Base-by-base conservation (phyloP, 2,888 invertebrate species). In the Drosophila paracracens region DNA sequence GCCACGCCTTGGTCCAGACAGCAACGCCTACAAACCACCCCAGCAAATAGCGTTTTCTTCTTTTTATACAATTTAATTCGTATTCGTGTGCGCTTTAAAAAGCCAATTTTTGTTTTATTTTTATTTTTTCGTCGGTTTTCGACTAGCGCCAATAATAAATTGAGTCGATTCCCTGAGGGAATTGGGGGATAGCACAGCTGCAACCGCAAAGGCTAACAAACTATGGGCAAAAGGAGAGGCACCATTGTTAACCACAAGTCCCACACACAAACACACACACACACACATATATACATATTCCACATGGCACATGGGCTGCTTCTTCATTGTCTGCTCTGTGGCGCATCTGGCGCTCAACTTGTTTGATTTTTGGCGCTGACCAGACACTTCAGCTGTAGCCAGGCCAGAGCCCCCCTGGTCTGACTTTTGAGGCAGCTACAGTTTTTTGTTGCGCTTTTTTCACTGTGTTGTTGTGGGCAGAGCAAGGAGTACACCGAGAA, bases 131-230 rank as follows among this genome's bases (percentile, higher is more conserved):
- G 46, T 53, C 56, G 53, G 53, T 63, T 67, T 67, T 65, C 64
- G 75, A 69, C 81, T 72, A 68, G 75, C 84, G 76, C 79, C 87
- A 82, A 87, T 88, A 88, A 88, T 88, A 89, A 89, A 89, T 88
- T 88, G 87, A 88, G 84, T 87, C 81, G 78, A 76, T 84, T 83
- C 87, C 83, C 89, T n/a, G 57, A 70, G 82, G 86, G 82, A 60
- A 31, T 40, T 60, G 4, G 56, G 18, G 36, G 25, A 4, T n/a
- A 40, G 59, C 72, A 69, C 82, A 83, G 82, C 79, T 84, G 84
- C 81, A 86, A 88, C 87, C 87, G 71, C 87, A 87, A 79, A 80
- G 74, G 72, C 70, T 76, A 70, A 74, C 87, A 73, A 88, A 82
- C 84, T 83, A 83, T 78, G 74, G 78, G 71, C 70, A 81, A 56